Base-by-base conservation (phyloP, 2,888 invertebrate genomes). In the Heliconius cydno region DNA sequence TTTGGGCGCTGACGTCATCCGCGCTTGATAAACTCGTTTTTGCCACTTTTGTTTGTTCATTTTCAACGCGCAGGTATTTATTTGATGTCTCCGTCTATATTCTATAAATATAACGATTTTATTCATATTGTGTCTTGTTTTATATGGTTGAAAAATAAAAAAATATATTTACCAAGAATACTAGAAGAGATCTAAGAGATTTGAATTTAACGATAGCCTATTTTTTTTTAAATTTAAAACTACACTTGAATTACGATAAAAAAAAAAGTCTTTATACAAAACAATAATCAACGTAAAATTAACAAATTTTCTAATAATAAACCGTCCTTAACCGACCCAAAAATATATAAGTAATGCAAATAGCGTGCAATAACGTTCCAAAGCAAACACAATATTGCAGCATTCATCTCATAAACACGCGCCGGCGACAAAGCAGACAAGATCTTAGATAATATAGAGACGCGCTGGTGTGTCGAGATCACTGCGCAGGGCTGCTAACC, bases 1-100 rank as follows among this genome's bases (percentile, higher is more conserved):
- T 81, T 80, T 78, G 78, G 75, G 79, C 80, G 82, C 78, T 83
- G 82, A 84, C 85, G 84, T 84, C 84, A 85, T 82, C 82, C 81
- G 81, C 81, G 80, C 78, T 79, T 82, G 80, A 84, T 84, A 83
- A 84, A 83, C 82, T 83, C 83, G 82, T 83, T 82, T 84, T 83
- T 83, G 83, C 82, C 81, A 83, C 84, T 84, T 83, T 81, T 82
- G 82, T 82, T 82, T 81, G 82, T 84, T 84, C 82, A 82, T 82
- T 83, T 81, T 77, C 80, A 79, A 79, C 82, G 82, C 80, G 79
- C 81, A 84, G 84, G 83, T 84, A 84, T 82, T 82, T 80, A 77
- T 82, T 82, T 82, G 82, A 79, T 41, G 68, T 75, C 46, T 75
- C 60, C 3, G 19, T 79, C 60, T 22, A 52, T 52, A 52, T 52